Evolutionary conservation across 2,888 invertebrate species (phyloP), one percentile per base, ranked within the genome.

Genomic region (Meganola albula): DNA sequence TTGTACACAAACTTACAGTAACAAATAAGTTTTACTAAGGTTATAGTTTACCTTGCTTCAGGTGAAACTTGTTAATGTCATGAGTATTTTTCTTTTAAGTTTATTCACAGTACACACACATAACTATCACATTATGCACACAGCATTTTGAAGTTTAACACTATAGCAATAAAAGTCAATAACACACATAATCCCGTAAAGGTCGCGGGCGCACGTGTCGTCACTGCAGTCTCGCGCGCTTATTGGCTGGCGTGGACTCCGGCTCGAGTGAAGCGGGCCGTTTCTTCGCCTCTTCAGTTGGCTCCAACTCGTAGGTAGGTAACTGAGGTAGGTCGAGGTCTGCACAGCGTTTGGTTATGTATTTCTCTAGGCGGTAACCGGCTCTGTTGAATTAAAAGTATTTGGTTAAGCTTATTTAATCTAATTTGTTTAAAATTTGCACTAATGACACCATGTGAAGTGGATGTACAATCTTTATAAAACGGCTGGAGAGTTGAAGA

Each of bases 361-460:
- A 92, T 49, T 89, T 90, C 52, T 92, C 89, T 41, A 96, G 83
- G 32, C 90, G 86, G 49, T 86, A 85, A 30, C 95, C 95, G 62
- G 93, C 91, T 68, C 95, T 95, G 78, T 74, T 40, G 21, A 23
- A 11, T 18, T 4, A 12, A 10, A 6, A 2, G n/a, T 7, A n/a
- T n/a, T n/a, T n/a, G n/a, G n/a, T n/a, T n/a, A n/a, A n/a, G n/a
- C n/a, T n/a, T n/a, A n/a, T n/a, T n/a, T n/a, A n/a, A n/a, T n/a
- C n/a, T 13, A 25, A 10, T 27, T 3, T 7, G 20, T 20, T 20
- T 5, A 3, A 20, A 20, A 20, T 5, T 20, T n/a, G n/a, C n/a
- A n/a, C n/a, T n/a, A n/a, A n/a, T n/a, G n/a, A n/a, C n/a, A n/a
- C n/a, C n/a, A n/a, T n/a, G n/a, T n/a, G n/a, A n/a, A n/a, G n/a